These are phyloP conservation scores for human (Homo sapiens) DNA, from an alignment of 2,113 vertebrate species.

Conservation along the genomic window DNA sequence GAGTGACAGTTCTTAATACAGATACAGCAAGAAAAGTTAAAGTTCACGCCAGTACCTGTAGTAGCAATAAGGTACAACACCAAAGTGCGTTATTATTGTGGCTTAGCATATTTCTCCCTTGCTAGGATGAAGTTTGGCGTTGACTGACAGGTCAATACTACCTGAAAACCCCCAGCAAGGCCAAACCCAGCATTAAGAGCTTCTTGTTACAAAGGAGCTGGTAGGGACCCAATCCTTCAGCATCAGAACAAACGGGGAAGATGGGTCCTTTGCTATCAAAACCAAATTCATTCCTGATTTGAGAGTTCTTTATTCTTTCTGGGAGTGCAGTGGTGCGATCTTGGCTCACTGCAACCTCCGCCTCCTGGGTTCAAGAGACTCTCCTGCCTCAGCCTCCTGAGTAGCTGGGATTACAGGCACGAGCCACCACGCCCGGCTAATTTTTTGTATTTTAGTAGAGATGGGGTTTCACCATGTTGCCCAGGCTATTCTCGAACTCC, in stretches of 20 bases:
- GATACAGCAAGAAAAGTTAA: neutral
- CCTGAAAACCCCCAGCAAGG: neutral
- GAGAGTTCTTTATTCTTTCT: neutral
- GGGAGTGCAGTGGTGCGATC: too few relatives aligned
- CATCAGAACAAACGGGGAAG: neutral
- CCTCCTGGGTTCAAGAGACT: too few relatives aligned
- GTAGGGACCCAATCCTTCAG: rapidly evolving
- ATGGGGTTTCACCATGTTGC: too few relatives aligned
- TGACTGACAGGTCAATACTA: neutral
- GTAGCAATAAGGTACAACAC: too few relatives aligned
- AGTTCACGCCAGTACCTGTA: rapidly evolving
- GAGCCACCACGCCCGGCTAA: rapidly evolving
- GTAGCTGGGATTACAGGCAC: too few relatives aligned
- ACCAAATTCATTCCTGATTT: neutral
- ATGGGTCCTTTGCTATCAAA: neutral
- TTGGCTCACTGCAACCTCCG: too few relatives aligned
- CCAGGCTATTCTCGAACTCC: too few relatives aligned
- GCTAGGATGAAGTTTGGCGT: neutral
- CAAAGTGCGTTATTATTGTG: neutral
- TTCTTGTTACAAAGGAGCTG: neutral
- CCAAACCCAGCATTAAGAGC: neutral
- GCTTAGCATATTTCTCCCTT: neutral
- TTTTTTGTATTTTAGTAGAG: too few relatives aligned
- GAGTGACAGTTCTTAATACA: neutral
- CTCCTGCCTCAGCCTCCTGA: too few relatives aligned